Evolutionary conservation across 1,140 invertebrate species (phyloP).

Genomic region (Phortica variegata): DNA sequence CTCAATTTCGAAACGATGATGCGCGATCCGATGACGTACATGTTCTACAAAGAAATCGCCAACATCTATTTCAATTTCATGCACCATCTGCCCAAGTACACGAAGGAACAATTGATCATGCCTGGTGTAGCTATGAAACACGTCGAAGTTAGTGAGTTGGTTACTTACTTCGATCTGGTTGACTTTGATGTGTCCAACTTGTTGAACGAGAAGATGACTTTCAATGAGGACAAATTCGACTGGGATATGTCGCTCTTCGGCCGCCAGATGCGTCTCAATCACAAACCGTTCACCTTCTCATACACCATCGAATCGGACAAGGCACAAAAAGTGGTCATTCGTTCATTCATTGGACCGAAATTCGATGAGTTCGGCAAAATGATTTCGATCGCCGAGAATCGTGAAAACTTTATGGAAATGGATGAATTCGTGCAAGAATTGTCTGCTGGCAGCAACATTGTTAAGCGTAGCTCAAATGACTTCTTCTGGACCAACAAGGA

Average conservation of each 20-base stretch:
- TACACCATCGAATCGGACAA: constrained; percentile 59
- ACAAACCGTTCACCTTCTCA: constrained; percentile 57
- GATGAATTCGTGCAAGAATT: constrained; percentile 60
- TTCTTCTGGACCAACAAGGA: constrained; percentile 56
- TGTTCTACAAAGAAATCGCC: constrained; percentile 64
- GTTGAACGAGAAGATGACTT: constrained; percentile 54
- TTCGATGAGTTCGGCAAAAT: constrained; percentile 59
- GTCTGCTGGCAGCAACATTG: constrained; percentile 56
- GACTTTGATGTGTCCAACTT: constrained; percentile 50
- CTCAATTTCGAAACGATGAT: constrained; percentile 63
- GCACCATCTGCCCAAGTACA: constrained; percentile 64
- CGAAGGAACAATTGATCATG: constrained; percentile 61
- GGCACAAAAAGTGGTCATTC: constrained; percentile 40
- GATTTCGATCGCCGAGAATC: constrained; percentile 60
- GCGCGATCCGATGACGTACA: constrained; percentile 68
- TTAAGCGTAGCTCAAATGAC: constrained; percentile 58
- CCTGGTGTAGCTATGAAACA: constrained; percentile 63
- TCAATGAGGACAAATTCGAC: constrained; percentile 44
- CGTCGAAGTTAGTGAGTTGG: constrained; percentile 61
- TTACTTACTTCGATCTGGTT: constrained; percentile 52
- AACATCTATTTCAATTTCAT: constrained; percentile 61
- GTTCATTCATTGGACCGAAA: constrained; percentile 49
- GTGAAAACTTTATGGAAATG: constrained; percentile 60
- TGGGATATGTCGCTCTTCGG: constrained; percentile 58
- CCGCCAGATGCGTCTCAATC: constrained; percentile 64